Conservation (phyloP, 2,113 vertebrate species). For the Ifrita kowaldi region DNA sequence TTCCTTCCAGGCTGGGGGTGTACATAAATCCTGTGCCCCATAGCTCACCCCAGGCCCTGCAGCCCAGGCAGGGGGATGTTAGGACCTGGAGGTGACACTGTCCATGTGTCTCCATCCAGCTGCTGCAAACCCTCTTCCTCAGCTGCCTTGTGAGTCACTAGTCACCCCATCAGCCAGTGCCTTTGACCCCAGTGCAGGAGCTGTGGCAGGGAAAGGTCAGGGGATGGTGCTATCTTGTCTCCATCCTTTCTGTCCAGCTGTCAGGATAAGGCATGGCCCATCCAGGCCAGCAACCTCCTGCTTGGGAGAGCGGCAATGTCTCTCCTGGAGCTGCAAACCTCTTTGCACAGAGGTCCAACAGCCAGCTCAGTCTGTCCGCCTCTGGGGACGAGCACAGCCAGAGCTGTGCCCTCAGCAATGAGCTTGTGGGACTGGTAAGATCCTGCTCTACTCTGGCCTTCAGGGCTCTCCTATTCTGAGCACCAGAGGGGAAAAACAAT, state of each 20-base stretch:
- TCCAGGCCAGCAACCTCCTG: neutral
- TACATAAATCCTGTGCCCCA: neutral
- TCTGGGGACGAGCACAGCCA: rapidly evolving
- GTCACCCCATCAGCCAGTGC: neutral
- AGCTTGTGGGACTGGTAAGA: neutral
- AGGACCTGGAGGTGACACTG: neutral
- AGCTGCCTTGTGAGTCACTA: neutral
- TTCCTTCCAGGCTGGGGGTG: neutral
- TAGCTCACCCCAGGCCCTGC: neutral
- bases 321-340: neutral
- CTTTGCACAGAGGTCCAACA: neutral
- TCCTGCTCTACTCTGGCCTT: neutral
- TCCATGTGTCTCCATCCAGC: neutral
- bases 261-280: neutral
- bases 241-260: neutral
- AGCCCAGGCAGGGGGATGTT: neutral
- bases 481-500: neutral
- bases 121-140: neutral
- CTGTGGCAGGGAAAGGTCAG: neutral
- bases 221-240: neutral
- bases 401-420: neutral
- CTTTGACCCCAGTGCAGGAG: neutral
- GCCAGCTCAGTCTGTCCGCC: neutral
- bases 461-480: neutral
- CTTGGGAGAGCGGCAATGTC: neutral